phyloP scores from a whole-genome alignment of 2,888 invertebrate species.

The Xylota segnis region DNA sequence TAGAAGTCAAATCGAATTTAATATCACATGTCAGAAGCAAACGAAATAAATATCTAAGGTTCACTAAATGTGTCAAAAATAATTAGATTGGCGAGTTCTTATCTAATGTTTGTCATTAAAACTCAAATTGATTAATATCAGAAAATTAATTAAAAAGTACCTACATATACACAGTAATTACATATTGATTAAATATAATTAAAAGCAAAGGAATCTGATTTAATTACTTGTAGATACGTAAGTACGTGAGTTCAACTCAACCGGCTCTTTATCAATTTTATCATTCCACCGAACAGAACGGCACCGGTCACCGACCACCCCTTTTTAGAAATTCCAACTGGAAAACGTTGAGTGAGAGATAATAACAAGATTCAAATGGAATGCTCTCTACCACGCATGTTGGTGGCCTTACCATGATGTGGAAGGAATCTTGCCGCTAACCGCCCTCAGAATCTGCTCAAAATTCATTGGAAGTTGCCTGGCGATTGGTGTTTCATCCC shows the following conservation, averaged over 20 bases:
- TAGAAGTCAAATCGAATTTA: neutral
- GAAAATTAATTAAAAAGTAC: conserved; percentile 39
- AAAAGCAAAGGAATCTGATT: conserved; percentile 42
- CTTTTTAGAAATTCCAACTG: conserved; percentile 45
- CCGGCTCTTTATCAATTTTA: conserved; percentile 43
- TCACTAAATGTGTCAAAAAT: conserved; percentile 42
- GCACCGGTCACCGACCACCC: conserved; percentile 1
- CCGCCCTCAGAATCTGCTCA: conserved; percentile 69
- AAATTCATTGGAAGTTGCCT: conserved; percentile 71
- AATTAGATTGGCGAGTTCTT: conserved; percentile 23
- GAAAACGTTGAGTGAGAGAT: conserved; percentile 50
- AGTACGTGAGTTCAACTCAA: conserved; percentile 14
- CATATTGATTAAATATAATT: conserved; percentile 44
- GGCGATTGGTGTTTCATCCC: conserved; percentile 75
- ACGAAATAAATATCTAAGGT: conserved; percentile 16
- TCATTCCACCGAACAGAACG: conserved; percentile 3
- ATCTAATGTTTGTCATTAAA: conserved; percentile 41
- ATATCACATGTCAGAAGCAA: conserved; percentile 23
- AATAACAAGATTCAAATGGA: conserved; percentile 56
- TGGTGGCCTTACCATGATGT: conserved; percentile 43
- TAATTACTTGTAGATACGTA: conserved; percentile 24
- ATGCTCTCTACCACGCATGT: conserved; percentile 66
- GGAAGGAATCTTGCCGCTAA: conserved; percentile 58
- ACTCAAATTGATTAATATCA: conserved; percentile 26
- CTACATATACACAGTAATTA: conserved; percentile 48